A percentile compares a stretch with the other conserved stretches of the same genome.
Evolutionary conservation across 2,888 invertebrate species (phyloP).

Genomic region (Axea sp.): DNA sequence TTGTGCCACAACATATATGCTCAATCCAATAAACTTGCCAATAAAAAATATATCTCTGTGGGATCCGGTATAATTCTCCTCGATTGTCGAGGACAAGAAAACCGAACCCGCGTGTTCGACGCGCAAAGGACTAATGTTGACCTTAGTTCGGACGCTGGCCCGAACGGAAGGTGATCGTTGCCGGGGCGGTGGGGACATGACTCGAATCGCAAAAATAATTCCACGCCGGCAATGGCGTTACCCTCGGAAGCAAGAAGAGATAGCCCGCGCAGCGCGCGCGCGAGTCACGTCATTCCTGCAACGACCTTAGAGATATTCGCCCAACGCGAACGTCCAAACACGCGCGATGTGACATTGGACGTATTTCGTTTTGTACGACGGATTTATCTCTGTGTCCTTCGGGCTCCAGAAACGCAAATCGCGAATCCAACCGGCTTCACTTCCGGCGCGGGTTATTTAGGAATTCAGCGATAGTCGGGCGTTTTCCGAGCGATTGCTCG

Average conservation of each 20-base stretch:
- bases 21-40: no score
- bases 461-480: constrained; percentile 43
- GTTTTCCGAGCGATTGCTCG: constrained; percentile 29
- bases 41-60: no score
- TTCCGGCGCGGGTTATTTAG: constrained; percentile 51
- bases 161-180: constrained; percentile 52
- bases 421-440: constrained; percentile 32
- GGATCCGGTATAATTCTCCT: constrained; percentile 17
- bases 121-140: constrained; percentile 37
- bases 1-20: no score
- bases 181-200: constrained; percentile 45
- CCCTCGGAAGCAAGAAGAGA: constrained; percentile 53
- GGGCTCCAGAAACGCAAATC: constrained; percentile 33
- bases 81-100: neutral
- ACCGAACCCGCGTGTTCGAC: neutral
- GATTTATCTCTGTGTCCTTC: constrained; percentile 61
- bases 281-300: constrained; percentile 50
- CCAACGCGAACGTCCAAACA: constrained; percentile 53
- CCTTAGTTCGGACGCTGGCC: constrained; percentile 47
- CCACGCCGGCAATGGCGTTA: constrained; percentile 54
- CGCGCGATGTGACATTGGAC: constrained; percentile 56
- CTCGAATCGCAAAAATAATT: constrained; percentile 58
- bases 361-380: constrained; percentile 57
- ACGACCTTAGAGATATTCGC: constrained; percentile 60
- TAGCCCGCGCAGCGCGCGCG: constrained; percentile 21